phyloP scores from a whole-genome alignment of 2,888 invertebrate species.

The Gari tellinella region DNA sequence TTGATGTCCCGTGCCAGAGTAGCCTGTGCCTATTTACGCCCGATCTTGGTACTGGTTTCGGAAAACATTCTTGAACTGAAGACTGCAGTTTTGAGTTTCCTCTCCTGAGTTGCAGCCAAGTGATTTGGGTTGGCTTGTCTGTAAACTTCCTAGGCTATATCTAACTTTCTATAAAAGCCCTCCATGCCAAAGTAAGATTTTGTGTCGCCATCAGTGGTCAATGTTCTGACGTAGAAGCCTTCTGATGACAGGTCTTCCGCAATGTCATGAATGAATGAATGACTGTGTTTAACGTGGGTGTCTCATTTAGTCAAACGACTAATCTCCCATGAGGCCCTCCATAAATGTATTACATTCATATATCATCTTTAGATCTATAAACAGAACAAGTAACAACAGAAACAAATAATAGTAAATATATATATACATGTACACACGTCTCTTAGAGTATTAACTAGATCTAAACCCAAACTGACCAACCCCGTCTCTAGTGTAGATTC shows the following conservation, averaged over 20 bases:
- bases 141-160: constrained; percentile 7
- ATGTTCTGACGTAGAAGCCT: constrained; percentile 10
- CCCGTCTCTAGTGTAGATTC: too few relatives aligned
- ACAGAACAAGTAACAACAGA: too few relatives aligned
- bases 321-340: too few relatives aligned
- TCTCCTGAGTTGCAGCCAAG: constrained; percentile 10
- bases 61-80: constrained; percentile 15
- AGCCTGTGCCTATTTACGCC: constrained; percentile 9
- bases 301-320: too few relatives aligned
- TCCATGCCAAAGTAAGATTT: constrained; percentile 10
- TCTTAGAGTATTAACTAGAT: too few relatives aligned
- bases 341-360: too few relatives aligned
- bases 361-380: too few relatives aligned
- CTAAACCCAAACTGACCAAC: too few relatives aligned
- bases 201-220: too few relatives aligned
- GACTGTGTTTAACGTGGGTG: too few relatives aligned
- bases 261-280: constrained; percentile 8
- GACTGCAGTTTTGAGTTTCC: constrained; percentile 10
- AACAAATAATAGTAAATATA: too few relatives aligned
- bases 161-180: constrained; percentile 1
- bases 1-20: constrained; percentile 17
- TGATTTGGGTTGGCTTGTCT: constrained; percentile 14
- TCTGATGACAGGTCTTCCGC: constrained; percentile 18
- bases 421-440: too few relatives aligned
- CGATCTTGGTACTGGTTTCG: constrained; percentile 2